Conservation (phyloP, 2,888 invertebrate genomes). For the Acleris holmiana region DNA sequence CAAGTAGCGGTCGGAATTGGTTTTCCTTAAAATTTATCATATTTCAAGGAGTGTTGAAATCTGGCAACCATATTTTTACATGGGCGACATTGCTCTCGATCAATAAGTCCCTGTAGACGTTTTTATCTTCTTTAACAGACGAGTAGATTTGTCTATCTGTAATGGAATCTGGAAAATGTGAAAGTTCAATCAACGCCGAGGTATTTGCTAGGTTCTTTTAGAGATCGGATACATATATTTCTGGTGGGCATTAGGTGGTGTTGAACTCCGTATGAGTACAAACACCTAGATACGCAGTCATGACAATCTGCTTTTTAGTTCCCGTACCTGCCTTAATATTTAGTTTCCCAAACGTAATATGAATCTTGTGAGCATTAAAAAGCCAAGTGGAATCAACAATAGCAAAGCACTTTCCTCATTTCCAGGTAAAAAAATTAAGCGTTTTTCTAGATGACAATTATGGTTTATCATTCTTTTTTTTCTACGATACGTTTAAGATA, state of each 20-base stretch:
- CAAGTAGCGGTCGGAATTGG: conserved; percentile 15
- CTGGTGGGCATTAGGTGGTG: too few species aligned
- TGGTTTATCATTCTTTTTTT: background rate
- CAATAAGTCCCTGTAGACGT: background rate
- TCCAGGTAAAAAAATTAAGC: background rate
- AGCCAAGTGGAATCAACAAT: too few species aligned
- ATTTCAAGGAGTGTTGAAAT: background rate
- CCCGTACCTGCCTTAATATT: too few species aligned
- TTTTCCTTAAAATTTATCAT: conserved; percentile 6
- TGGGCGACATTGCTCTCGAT: background rate
- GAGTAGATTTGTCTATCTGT: background rate
- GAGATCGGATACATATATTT: too few species aligned
- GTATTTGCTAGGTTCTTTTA: too few species aligned
- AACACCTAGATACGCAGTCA: too few species aligned
- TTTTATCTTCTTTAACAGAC: too few species aligned
- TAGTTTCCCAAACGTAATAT: too few species aligned
- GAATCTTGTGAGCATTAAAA: too few species aligned
- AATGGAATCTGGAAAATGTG: background rate
- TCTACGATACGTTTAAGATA: background rate
- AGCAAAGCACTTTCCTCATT: background rate
- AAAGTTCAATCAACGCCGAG: background rate
- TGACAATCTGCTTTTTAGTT: too few species aligned
- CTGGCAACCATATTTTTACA: background rate
- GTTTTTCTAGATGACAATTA: background rate
- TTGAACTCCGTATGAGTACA: too few species aligned